These are phyloP conservation scores for Lydus trimaculatus DNA, from an alignment of 2,888 invertebrate genomes.

Conservation along the genomic window DNA sequence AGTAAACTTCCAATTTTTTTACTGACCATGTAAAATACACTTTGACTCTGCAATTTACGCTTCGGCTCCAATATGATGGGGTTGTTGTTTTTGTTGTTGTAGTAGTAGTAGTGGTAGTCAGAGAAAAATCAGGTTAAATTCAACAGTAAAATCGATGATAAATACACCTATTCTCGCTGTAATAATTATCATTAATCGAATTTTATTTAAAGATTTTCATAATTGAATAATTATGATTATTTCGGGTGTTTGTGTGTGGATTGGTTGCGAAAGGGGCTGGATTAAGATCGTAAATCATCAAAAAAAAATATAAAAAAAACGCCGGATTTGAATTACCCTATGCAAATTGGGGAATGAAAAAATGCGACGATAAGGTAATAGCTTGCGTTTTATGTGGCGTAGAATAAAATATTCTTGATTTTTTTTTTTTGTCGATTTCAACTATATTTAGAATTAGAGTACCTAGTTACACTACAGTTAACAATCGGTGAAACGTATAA, in stretches of 20 bases:
- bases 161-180: neutral
- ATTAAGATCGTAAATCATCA: neutral
- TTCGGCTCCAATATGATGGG: neutral
- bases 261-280: neutral
- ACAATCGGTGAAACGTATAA: neutral
- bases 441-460: no score
- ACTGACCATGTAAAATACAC: neutral
- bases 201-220: neutral
- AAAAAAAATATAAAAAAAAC: neutral
- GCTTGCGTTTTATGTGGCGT: neutral
- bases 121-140: neutral
- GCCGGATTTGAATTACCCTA: neutral
- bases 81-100: neutral
- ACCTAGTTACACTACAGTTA: no score
- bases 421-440: neutral
- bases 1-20: neutral
- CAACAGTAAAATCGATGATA: neutral
- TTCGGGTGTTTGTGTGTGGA: neutral
- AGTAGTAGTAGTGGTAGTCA: no score
- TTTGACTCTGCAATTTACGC: neutral
- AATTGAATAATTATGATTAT: neutral
- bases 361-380: conserved; percentile 2
- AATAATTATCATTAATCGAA: neutral
- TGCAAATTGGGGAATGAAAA: neutral
- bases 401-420: neutral